phyloP scores from a whole-genome alignment of 2,797 vertebrate genomes.

The Ctenochaetus hawaiiensis region DNA sequence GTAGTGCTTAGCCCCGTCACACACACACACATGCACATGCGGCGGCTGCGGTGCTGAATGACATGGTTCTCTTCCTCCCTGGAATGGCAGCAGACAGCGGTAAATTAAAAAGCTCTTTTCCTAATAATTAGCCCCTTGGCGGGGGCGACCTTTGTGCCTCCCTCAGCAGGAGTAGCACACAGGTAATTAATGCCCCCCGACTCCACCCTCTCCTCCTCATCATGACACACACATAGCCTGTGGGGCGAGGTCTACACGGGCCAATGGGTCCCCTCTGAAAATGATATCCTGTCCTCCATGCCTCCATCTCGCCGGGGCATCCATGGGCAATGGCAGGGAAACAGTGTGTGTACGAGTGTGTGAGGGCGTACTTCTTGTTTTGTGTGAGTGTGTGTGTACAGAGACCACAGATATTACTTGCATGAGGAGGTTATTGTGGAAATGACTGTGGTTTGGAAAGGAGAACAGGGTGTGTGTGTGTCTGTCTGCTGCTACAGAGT shows the following conservation, averaged over 20 bases:
- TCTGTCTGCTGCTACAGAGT: conserved; percentile 22
- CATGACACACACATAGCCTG: conserved; percentile 44
- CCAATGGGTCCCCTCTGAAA: conserved; percentile 73
- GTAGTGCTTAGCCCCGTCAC: conserved; percentile 7
- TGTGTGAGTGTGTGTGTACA: not conserved
- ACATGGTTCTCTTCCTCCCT: conserved; percentile 76
- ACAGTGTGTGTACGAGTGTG: conserved; percentile 35
- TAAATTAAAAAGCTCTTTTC: conserved; percentile 84
- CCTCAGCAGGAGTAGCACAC: conserved; percentile 75
- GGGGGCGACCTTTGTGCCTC: conserved; percentile 79
- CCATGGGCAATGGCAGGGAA: conserved; percentile 68
- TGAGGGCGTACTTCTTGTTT: conserved; percentile 5
- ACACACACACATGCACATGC: conserved; percentile 38
- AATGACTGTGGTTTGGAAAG: conserved; percentile 45
- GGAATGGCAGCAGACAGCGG: conserved; percentile 82
- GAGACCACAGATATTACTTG: conserved; percentile 41
- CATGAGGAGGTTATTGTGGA: conserved; percentile 45
- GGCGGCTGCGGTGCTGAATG: conserved; percentile 34
- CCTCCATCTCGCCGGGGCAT: conserved; percentile 65
- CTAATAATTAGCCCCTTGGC: conserved; percentile 82
- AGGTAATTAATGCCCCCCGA: conserved; percentile 81
- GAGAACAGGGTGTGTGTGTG: conserved; percentile 9
- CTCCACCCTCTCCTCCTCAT: conserved; percentile 46
- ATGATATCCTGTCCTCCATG: conserved; percentile 71
- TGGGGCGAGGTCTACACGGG: conserved; percentile 64